phyloP scores from a whole-genome alignment of 1,140 invertebrate genomes.

The Hycleus cichorii region DNA sequence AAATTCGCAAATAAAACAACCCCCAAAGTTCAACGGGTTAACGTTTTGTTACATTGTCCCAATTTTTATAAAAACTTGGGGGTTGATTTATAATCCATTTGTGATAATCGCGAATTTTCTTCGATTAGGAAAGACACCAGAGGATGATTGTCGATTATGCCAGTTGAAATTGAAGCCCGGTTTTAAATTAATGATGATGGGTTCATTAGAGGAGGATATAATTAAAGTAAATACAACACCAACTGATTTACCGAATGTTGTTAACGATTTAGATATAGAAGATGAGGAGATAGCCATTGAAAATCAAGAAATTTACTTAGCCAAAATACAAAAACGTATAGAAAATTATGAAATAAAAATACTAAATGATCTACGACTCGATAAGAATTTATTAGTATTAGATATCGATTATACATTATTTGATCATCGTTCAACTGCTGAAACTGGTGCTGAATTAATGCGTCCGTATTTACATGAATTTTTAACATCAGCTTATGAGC shows the following conservation, averaged over 20 bases:
- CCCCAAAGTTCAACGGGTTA: too few relatives aligned
- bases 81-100: too few relatives aligned
- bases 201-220: conserved; percentile 87
- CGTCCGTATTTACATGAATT: conserved; percentile 94
- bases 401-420: conserved; percentile 98
- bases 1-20: background rate
- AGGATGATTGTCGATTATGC: conserved; percentile 63
- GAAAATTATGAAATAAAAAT: conserved; percentile 78
- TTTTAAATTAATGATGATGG: conserved; percentile 96
- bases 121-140: conserved; percentile 66
- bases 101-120: too few relatives aligned
- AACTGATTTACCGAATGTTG: conserved; percentile 71
- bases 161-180: conserved; percentile 74
- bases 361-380: conserved; percentile 69
- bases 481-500: conserved; percentile 79
- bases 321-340: conserved; percentile 78
- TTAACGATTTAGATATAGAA: conserved; percentile 81
- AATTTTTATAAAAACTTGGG: too few relatives aligned
- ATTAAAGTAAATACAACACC: conserved; percentile 70
- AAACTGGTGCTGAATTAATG: conserved; percentile 86
- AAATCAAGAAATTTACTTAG: conserved; percentile 58
- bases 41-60: too few relatives aligned
- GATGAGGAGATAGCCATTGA: conserved; percentile 83
- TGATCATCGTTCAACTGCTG: conserved; percentile 87
- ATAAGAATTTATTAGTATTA: conserved; percentile 86